Conservation (phyloP, 2,888 invertebrate genomes). For the Microchrysa polita region DNA sequence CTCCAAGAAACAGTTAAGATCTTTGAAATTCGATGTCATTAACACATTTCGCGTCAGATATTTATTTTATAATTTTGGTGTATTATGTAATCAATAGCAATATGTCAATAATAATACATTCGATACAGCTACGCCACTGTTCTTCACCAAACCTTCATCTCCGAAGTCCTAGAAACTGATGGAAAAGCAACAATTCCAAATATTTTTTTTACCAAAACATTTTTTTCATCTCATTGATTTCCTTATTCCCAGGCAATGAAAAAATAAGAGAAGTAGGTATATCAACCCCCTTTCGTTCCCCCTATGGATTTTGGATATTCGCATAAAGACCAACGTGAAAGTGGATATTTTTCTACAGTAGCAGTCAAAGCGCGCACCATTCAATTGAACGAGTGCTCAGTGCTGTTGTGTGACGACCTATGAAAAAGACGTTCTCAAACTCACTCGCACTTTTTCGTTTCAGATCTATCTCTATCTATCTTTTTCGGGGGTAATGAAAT, state of each 20-base stretch:
- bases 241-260: constrained; percentile 54
- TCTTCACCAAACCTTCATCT: not conserved
- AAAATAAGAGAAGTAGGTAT: not conserved
- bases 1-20: no score
- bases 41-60: no score
- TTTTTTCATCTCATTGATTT: constrained; percentile 64
- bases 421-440: constrained; percentile 36
- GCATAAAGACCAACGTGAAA: not conserved
- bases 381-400: no score
- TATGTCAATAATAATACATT: no score
- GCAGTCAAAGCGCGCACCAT: not conserved
- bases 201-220: constrained; percentile 53
- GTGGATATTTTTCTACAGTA: not conserved
- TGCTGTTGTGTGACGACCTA: constrained; percentile 27
- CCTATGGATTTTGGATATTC: not conserved
- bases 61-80: no score
- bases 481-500: constrained; percentile 55
- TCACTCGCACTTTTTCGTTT: constrained; percentile 37
- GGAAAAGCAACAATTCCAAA: constrained; percentile 41
- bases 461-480: constrained; percentile 31
- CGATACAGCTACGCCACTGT: constrained; percentile 19
- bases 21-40: no score
- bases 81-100: no score
- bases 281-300: constrained; percentile 45
- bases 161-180: constrained; percentile 7